phyloP scores from a whole-genome alignment of 2,888 invertebrate genomes.

The Leptothorax acervorum region DNA sequence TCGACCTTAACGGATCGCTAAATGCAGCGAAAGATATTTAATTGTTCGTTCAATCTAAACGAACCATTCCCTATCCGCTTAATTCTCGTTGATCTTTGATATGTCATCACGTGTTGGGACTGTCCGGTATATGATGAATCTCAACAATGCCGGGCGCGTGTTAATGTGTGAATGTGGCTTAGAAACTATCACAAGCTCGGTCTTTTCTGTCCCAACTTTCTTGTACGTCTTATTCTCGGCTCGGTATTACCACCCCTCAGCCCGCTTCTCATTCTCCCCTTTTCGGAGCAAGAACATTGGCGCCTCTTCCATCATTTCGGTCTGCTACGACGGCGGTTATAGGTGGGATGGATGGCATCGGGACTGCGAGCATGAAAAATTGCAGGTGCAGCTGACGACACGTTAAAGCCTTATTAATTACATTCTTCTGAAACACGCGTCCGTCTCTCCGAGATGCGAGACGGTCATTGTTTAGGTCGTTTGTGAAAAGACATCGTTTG shows the following conservation, averaged over 20 bases:
- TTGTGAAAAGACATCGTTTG: neutral
- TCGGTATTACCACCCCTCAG: constrained; percentile 17
- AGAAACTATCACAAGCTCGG: constrained; percentile 31
- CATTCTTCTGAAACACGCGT: constrained; percentile 60
- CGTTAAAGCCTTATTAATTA: constrained; percentile 78
- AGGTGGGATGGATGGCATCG: constrained; percentile 59
- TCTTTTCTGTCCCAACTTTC: neutral
- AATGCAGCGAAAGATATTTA: neutral
- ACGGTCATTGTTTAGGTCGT: constrained; percentile 24
- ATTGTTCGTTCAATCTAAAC: neutral
- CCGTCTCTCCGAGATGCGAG: constrained; percentile 23
- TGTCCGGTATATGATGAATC: constrained; percentile 59
- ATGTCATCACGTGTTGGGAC: neutral
- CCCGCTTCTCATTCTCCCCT: constrained; percentile 37
- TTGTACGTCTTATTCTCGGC: constrained; percentile 36
- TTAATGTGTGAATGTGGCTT: constrained; percentile 69
- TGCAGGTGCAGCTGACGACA: constrained; percentile 77
- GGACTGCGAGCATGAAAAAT: constrained; percentile 72
- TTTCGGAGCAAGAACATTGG: constrained; percentile 73
- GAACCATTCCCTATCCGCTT: neutral
- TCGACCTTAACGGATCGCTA: neutral
- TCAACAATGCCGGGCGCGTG: constrained; percentile 64
- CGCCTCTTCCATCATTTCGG: constrained; percentile 76
- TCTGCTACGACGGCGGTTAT: constrained; percentile 62
- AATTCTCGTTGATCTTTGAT: constrained; percentile 9